These are phyloP conservation scores for Odocoileus hemionus DNA, from an alignment of 2,113 vertebrate genomes.

Conservation along the genomic window DNA sequence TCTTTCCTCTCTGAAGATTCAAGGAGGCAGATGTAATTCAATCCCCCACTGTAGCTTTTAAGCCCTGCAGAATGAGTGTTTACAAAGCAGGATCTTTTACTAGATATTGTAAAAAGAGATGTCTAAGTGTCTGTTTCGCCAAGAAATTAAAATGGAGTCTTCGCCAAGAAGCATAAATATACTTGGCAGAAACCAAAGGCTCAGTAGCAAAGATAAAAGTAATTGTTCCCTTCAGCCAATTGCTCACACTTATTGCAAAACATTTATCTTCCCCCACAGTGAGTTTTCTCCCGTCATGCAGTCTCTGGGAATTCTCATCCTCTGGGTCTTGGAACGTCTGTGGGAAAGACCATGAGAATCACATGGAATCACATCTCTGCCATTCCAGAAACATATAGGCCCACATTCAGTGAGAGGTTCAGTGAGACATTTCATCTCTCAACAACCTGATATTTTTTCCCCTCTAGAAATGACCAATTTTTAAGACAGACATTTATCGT, in stretches of 20 bases:
- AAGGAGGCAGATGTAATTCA: constrained; percentile 15
- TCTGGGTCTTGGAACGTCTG: background rate
- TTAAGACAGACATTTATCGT: constrained; percentile 15
- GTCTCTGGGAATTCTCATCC: background rate
- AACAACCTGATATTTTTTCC: background rate
- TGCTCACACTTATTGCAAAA: constrained; percentile 55
- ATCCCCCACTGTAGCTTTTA: constrained; percentile 15
- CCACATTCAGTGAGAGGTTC: background rate
- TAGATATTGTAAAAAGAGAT: constrained; percentile 44
- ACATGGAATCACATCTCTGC: background rate
- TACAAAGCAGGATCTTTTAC: constrained; percentile 38
- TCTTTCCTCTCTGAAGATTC: constrained; percentile 29
- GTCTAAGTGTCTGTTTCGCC: constrained; percentile 31
- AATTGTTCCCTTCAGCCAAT: constrained; percentile 43
- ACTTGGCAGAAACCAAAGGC: constrained; percentile 54
- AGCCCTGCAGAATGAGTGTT: constrained; percentile 30
- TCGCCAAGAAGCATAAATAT: constrained; percentile 59
- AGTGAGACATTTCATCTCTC: background rate
- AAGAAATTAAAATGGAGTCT: constrained; percentile 64
- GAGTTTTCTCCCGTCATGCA: background rate
- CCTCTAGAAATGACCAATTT: background rate
- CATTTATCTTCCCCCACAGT: constrained; percentile 21
- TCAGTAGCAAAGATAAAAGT: constrained; percentile 67
- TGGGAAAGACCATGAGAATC: background rate
- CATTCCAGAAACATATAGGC: background rate